Conservation (phyloP, 2,888 invertebrate species). For the Incurvaria masculella region DNA sequence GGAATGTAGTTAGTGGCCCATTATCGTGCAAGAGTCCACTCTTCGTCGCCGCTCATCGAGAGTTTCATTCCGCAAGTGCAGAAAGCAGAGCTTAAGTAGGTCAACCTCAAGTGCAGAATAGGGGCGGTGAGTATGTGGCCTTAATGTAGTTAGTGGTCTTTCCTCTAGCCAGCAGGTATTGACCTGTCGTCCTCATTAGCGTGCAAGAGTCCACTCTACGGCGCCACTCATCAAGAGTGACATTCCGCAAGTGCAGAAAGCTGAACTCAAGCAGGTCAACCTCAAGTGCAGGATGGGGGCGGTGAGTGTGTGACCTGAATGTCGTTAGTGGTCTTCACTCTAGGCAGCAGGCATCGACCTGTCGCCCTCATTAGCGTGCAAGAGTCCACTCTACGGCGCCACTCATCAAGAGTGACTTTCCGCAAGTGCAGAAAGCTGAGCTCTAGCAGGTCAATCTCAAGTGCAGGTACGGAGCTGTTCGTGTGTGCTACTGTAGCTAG, state of each 20-base stretch:
- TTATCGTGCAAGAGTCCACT: too few species aligned
- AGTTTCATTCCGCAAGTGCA: conserved; percentile 24
- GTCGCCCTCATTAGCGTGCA: conserved; percentile 88
- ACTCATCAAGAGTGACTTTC: conserved; percentile 52
- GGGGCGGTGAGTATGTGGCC: conserved; percentile 47
- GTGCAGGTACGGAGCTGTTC: conserved; percentile 49
- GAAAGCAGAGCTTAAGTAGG: conserved; percentile 26
- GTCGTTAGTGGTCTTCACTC: too few species aligned
- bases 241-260: conserved; percentile 21
- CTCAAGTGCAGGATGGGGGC: conserved; percentile 47
- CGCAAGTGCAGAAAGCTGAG: conserved; percentile 26
- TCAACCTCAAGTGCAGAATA: conserved; percentile 35
- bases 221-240: conserved; percentile 64
- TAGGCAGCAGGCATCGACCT: too few species aligned
- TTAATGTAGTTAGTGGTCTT: too few species aligned
- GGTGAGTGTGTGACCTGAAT: too few species aligned
- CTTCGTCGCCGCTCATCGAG: conserved; percentile 66
- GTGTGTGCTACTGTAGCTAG: too few species aligned
- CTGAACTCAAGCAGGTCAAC: conserved; percentile 24
- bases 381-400: conserved; percentile 89
- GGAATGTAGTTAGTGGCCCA: too few species aligned
- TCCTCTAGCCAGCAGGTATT: too few species aligned
- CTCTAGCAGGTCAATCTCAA: conserved; percentile 23
- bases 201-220: conserved; percentile 91
- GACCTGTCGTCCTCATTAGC: conserved; percentile 90